A percentile compares a stretch with the other conserved stretches of the same genome.
These are phyloP conservation scores for Acrossocheilus fasciatus DNA, from an alignment of 2,797 vertebrate genomes.

Conservation along the genomic window DNA sequence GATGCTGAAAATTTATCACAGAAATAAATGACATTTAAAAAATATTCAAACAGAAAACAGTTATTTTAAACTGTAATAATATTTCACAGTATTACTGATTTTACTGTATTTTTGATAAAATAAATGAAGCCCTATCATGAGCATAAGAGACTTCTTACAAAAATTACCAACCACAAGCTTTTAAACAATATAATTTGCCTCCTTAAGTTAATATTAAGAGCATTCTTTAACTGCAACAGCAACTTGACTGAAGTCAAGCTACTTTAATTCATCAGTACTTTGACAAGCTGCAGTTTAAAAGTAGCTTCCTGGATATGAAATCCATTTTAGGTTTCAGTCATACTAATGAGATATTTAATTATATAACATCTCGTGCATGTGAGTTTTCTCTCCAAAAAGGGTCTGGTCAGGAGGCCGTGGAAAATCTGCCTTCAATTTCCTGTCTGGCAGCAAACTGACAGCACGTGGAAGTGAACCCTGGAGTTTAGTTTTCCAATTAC, in stretches of 20 bases:
- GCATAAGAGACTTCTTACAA: neutral
- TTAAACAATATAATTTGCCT: neutral
- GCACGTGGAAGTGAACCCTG: conserved; percentile 51
- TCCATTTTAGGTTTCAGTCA: conserved; percentile 27
- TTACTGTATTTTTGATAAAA: neutral
- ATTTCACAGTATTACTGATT: neutral
- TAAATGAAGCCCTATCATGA: neutral
- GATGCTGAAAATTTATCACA: neutral
- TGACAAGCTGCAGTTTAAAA: neutral
- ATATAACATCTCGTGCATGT: neutral
- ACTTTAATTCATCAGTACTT: neutral
- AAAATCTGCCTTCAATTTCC: conserved; percentile 70
- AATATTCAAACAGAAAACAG: too few species aligned
- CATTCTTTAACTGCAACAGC: neutral
- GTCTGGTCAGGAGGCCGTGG: conserved; percentile 30
- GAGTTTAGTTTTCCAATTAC: conserved; percentile 75
- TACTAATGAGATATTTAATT: conserved; percentile 30
- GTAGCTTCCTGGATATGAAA: neutral
- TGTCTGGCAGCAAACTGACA: conserved; percentile 62
- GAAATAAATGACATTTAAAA: neutral
- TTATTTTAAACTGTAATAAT: neutral
- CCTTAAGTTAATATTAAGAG: neutral
- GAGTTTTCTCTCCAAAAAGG: neutral
- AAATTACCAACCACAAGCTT: neutral
- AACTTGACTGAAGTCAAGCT: neutral